Conservation (phyloP, 2,113 vertebrate species). For the Proteles cristata region DNA sequence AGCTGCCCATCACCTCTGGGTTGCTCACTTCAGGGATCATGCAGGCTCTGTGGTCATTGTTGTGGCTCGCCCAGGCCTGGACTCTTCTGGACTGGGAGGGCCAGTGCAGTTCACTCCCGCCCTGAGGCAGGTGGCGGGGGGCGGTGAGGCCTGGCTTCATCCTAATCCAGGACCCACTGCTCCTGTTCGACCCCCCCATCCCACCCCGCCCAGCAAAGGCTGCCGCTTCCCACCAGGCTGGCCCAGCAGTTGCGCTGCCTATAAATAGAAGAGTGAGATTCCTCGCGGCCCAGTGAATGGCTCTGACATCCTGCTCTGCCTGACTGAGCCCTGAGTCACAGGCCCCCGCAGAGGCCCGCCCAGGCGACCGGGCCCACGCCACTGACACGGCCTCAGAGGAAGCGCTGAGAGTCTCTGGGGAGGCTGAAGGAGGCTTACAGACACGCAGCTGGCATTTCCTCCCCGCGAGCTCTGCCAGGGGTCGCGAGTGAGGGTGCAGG, state of each 20-base stretch:
- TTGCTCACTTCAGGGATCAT: not conserved
- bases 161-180: not conserved
- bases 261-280: constrained; percentile 96
- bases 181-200: not conserved
- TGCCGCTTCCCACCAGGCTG: constrained; percentile 55
- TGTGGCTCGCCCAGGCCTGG: not conserved
- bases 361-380: constrained; percentile 77
- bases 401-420: constrained; percentile 89
- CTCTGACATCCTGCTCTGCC: constrained; percentile 87
- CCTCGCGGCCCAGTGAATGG: constrained; percentile 94
- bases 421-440: constrained; percentile 84
- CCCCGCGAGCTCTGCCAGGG: constrained; percentile 80
- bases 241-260: constrained; percentile 81
- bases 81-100: not conserved
- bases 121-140: not conserved
- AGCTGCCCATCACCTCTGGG: not conserved
- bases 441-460: constrained; percentile 86
- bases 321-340: constrained; percentile 87
- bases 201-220: fast-evolving
- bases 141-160: fast-evolving
- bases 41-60: not conserved
- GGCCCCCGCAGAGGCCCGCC: constrained; percentile 72
- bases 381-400: constrained; percentile 87
- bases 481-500: not conserved
- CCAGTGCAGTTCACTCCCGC: not conserved